Percentiles rank a stretch among this genome's conserved stretches.
Conservation (phyloP, 2,797 vertebrate genomes). For the Sebastes alutus region DNA sequence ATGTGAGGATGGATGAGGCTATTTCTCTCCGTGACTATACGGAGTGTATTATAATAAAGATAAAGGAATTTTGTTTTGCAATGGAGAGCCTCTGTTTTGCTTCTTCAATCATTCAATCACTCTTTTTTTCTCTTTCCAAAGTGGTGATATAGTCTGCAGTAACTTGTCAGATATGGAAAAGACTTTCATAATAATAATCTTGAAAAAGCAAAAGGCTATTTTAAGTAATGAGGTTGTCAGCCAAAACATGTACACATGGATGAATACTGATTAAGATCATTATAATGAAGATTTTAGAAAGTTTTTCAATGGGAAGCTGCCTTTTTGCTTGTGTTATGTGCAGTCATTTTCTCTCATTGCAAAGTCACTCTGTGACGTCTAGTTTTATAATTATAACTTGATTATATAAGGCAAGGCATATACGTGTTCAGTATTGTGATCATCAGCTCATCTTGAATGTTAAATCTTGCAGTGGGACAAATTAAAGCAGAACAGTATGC, state of each 20-base stretch:
- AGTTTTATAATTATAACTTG: background rate
- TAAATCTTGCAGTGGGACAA: background rate
- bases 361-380: background rate
- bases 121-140: background rate
- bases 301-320: background rate
- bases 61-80: background rate
- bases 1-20: background rate
- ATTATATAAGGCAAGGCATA: background rate
- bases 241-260: background rate
- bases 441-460: background rate
- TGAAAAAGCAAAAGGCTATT: background rate
- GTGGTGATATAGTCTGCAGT: background rate
- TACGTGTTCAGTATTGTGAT: background rate
- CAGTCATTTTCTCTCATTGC: background rate
- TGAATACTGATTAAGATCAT: background rate
- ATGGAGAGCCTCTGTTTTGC: background rate
- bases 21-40: background rate
- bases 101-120: background rate
- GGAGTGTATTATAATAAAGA: background rate
- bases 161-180: background rate
- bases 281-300: background rate
- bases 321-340: background rate
- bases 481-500: background rate
- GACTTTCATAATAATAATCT: background rate
- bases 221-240: background rate